These are phyloP conservation scores for Cetoscarus ocellatus DNA, from an alignment of 2,797 vertebrate species.

Conservation along the genomic window DNA sequence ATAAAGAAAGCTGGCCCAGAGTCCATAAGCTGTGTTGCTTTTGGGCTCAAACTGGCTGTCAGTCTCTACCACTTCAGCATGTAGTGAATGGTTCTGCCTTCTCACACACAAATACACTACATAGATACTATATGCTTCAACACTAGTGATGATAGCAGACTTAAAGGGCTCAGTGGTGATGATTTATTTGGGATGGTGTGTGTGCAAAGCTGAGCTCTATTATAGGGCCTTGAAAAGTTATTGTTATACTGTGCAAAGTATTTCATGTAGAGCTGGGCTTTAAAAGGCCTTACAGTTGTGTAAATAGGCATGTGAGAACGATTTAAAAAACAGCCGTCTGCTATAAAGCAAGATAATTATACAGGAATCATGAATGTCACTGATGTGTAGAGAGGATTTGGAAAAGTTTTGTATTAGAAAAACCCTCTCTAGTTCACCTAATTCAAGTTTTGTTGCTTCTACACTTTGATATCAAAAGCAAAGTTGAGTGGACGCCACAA, in stretches of 20 bases:
- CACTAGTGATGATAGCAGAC: slow-evolving; percentile 11
- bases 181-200: slow-evolving; percentile 17
- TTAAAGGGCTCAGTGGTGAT: slow-evolving; percentile 27
- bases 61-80: slow-evolving; percentile 36
- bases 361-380: too few species aligned
- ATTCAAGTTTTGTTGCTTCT: neutral
- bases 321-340: neutral
- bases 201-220: slow-evolving; percentile 31
- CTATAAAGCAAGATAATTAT: too few species aligned
- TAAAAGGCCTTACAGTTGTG: slow-evolving; percentile 8
- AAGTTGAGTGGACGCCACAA: too few species aligned
- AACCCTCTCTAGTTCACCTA: neutral
- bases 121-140: slow-evolving; percentile 13
- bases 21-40: slow-evolving; percentile 47
- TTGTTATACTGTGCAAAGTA: slow-evolving; percentile 34
- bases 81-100: slow-evolving; percentile 20
- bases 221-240: neutral
- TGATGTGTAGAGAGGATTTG: neutral
- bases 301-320: slow-evolving; percentile 3
- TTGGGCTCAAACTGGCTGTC: slow-evolving; percentile 38
- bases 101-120: slow-evolving; percentile 18
- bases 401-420: neutral
- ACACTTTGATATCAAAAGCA: too few species aligned
- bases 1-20: neutral
- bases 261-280: slow-evolving; percentile 24